Evolutionary conservation across 2,888 invertebrate species (phyloP).

Genomic region (Drosophila subquinaria): DNA sequence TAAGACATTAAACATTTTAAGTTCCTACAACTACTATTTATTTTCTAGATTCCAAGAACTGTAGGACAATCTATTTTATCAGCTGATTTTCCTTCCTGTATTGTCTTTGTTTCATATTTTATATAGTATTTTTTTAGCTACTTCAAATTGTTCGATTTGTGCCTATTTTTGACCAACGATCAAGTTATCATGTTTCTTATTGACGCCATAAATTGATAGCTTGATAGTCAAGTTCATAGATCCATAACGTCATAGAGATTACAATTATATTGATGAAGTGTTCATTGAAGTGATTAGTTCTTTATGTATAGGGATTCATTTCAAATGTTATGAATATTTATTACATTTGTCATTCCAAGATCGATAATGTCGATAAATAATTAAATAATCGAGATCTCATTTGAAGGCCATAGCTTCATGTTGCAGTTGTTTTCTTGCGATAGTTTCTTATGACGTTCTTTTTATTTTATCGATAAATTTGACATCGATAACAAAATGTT

Average conservation of each 20-base stretch:
- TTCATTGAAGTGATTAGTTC: conserved; percentile 19
- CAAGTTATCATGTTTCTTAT: conserved; percentile 13
- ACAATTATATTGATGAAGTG: conserved; percentile 19
- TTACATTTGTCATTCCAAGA: not conserved
- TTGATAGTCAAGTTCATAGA: conserved; percentile 10
- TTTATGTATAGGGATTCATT: conserved; percentile 3
- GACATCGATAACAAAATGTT: conserved; percentile 9
- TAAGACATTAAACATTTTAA: not conserved
- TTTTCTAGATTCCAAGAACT: not conserved
- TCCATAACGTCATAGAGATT: conserved; percentile 18
- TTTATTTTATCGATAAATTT: not conserved
- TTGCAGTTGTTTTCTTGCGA: not conserved
- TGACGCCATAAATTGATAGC: conserved; percentile 24
- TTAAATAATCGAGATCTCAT: not conserved
- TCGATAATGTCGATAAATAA: conserved; percentile 1
- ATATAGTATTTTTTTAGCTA: not conserved
- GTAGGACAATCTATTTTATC: not conserved
- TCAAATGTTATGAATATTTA: conserved; percentile 2
- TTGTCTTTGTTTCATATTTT: not conserved
- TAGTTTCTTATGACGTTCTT: not conserved
- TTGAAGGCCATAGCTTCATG: not conserved
- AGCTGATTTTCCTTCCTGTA: not conserved
- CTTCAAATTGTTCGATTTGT: not conserved
- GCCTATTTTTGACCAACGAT: conserved; percentile 1
- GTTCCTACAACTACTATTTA: not conserved